phyloP scores from a whole-genome alignment of 2,797 vertebrate genomes.

The Coreius guichenoti region DNA sequence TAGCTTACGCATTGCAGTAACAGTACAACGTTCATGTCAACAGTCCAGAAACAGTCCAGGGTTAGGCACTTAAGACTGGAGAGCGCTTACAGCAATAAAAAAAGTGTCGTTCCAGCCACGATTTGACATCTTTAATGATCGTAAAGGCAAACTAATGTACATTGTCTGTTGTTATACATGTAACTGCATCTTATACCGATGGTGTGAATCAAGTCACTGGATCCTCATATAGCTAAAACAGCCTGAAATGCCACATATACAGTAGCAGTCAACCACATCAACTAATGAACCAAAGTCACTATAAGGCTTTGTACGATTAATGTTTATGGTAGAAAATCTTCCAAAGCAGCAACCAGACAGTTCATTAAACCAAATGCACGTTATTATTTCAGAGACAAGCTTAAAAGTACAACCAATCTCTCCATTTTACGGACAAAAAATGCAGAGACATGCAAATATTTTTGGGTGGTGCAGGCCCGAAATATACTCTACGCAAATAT shows the following conservation, averaged over 20 bases:
- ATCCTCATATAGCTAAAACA: conserved; percentile 31
- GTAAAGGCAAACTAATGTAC: conserved; percentile 55
- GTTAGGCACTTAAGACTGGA: conserved; percentile 83
- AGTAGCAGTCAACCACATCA: background rate
- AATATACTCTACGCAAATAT: conserved; percentile 5
- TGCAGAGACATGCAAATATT: conserved; percentile 22
- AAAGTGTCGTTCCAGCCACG: conserved; percentile 52
- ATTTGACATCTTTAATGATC: conserved; percentile 57
- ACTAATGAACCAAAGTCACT: conserved; percentile 14
- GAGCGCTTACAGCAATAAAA: conserved; percentile 62
- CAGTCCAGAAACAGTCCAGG: conserved; percentile 54
- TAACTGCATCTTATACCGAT: conserved; percentile 15
- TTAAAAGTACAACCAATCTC: conserved; percentile 34
- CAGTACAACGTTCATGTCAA: conserved; percentile 31
- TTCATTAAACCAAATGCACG: conserved; percentile 37
- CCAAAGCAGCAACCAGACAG: conserved; percentile 39
- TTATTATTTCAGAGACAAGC: conserved; percentile 23
- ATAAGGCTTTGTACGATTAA: conserved; percentile 13
- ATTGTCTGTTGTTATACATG: conserved; percentile 55
- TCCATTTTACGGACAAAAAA: conserved; percentile 11
- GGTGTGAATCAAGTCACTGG: background rate
- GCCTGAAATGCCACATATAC: conserved; percentile 26
- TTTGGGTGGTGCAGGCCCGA: background rate
- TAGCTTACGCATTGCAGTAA: conserved; percentile 34
- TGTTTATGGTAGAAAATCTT: conserved; percentile 35